These are phyloP conservation scores for Phalanger gymnotis DNA, from an alignment of 2,797 vertebrate species.

Conservation along the genomic window DNA sequence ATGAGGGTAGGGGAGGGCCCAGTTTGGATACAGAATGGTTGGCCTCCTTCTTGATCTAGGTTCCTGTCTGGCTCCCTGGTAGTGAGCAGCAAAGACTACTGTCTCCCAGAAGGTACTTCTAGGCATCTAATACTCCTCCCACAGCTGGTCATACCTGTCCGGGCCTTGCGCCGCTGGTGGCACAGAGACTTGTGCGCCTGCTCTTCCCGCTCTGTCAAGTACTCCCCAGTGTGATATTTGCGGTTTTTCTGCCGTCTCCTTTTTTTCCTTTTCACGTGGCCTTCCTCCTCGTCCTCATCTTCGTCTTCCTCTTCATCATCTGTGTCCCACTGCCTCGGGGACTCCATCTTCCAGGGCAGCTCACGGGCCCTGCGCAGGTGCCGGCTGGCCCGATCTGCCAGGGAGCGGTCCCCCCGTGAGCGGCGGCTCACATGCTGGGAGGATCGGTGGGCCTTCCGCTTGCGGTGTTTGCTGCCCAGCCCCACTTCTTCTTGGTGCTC, in stretches of 20 bases:
- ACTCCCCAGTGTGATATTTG: constrained; percentile 97
- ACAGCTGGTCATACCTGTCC: constrained; percentile 81
- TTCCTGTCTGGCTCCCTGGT: not conserved
- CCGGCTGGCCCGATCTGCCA: constrained; percentile 84
- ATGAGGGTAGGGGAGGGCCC: too few species aligned
- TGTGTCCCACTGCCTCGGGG: constrained; percentile 84
- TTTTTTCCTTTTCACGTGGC: constrained; percentile 89
- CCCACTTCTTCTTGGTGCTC: constrained; percentile 87
- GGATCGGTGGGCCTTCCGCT: constrained; percentile 88
- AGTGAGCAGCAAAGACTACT: not conserved
- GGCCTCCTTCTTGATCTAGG: too few species aligned
- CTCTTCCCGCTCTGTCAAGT: constrained; percentile 93
- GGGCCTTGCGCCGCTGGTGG: constrained; percentile 83
- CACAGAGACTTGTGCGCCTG: constrained; percentile 85
- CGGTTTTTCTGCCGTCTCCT: constrained; percentile 93
- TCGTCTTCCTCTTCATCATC: constrained; percentile 85
- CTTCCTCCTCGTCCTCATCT: constrained; percentile 80
- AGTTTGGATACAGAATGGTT: too few species aligned
- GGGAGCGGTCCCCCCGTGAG: constrained; percentile 90
- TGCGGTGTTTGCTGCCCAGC: constrained; percentile 86
- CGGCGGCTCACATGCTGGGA: constrained; percentile 83
- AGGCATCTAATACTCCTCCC: too few species aligned
- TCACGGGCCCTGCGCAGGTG: constrained; percentile 85
- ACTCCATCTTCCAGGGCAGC: constrained; percentile 84
- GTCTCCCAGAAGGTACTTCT: too few species aligned